Percentiles rank a stretch among this genome's conserved stretches.
Conservation (phyloP, 2,888 invertebrate genomes). For the Ditylenchus weischeri region DNA sequence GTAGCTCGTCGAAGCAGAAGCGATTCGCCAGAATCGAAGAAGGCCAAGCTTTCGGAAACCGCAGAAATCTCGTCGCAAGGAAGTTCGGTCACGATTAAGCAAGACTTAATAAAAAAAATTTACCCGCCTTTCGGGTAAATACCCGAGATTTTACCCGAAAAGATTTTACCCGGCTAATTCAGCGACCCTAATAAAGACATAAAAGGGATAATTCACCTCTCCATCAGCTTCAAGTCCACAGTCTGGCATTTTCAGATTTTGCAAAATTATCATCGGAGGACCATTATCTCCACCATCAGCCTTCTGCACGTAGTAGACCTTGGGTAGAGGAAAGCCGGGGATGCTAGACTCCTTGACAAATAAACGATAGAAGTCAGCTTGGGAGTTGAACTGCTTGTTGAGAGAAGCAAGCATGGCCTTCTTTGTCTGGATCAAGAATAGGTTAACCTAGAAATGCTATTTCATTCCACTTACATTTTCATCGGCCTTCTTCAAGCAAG, state of each 20-base stretch:
- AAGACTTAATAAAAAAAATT: no score
- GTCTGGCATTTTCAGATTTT: neutral
- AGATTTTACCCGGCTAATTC: no score
- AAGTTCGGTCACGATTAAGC: no score
- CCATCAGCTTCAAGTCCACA: neutral
- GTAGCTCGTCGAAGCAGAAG: no score
- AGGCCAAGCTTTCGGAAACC: no score
- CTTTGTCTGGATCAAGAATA: neutral
- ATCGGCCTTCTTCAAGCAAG: neutral
- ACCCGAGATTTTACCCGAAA: no score
- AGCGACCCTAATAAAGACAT: no score
- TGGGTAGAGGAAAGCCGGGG: neutral
- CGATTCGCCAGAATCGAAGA: no score
- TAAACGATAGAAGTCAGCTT: neutral
- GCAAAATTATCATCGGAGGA: neutral
- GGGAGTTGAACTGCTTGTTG: neutral
- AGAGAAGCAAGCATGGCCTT: neutral
- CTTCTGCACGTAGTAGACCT: neutral
- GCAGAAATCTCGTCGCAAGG: no score
- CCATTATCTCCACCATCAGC: neutral
- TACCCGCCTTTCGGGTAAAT: no score
- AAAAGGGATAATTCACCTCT: no score
- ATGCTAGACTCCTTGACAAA: neutral
- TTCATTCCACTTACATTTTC: neutral
- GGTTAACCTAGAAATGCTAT: neutral